Base-by-base conservation (phyloP, 2,113 vertebrate species). In the Motacilla tschutschensis region DNA sequence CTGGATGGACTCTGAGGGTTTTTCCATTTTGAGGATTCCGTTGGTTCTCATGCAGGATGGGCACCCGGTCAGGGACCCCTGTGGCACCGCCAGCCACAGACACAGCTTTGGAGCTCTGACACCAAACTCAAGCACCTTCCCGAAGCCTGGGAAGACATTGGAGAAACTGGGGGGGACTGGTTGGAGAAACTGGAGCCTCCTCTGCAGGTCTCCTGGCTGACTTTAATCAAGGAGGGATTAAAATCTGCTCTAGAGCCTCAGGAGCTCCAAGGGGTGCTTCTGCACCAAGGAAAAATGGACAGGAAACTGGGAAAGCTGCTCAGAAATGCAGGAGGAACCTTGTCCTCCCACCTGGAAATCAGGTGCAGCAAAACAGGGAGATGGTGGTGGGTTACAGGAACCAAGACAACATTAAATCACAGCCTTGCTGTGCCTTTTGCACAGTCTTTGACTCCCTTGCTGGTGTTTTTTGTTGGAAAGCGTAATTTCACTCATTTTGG, bases 81-180 rank as follows among this genome's bases (percentile, higher is more conserved):
- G 2, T 16, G 58, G 18, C 35, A 22, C 2, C 44, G 6, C 2
- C 2, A 0, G 17, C 4, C 36, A 15, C 20, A 26, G 75, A 33
- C 20, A 8, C 21, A 2, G 26, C 2, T 25, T 21, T 57, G 71
- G 81, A 62, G 59, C 20, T 47, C n/a, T 8, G 16, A 8, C 2
- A 13, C 40, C 28, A 67, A 41, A 28, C 51, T 24, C 41, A 9
- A 8, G 5, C 35, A 21, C 29, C 15, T 35, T 41, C 29, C 75
- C 26, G 2, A 59, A 77, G 24, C 31, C 44, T 59, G 57, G 28
- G 25, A 48, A 79, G 65, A 26, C 14, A 13, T 0, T 47, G 67
- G 67, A 63, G 15, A 7, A 47, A 25, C 35, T 31, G 55, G 40
- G 3, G 6, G 8, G 5, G 41, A 65, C 59, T 41, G 80, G 60